Evolutionary conservation across 2,113 vertebrate genomes (phyloP), one percentile per base, ranked within the genome.

Genomic region (Centropus unirufus): DNA sequence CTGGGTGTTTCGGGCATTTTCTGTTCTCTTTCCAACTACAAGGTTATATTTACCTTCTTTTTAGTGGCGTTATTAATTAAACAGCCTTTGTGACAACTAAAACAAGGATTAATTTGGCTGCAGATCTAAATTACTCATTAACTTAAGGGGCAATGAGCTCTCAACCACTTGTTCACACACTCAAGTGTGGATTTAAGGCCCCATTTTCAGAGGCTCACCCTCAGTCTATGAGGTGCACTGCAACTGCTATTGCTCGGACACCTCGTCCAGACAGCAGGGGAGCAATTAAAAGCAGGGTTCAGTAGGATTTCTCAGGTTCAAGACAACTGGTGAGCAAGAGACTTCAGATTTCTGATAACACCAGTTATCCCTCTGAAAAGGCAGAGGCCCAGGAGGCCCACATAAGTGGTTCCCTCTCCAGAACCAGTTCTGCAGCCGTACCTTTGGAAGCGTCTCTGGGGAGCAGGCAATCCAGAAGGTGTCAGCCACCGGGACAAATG

Each of bases 361-460:
- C 6, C 4, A 21, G 5, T 14, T 15, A 54, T 9, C 7, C 2
- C 15, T 19, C 7, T 7, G 14, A 32, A 36, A 66, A 83, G 14
- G 4, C 12, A 73, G 29, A 75, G 44, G 12, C 12, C 15, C n/a
- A 52, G 8, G 14, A 42, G 64, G 3, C 9, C 5, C 30, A 5
- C 10, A 2, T 0, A 5, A n/a, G 3, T 2, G 17, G 5, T 9
- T 51, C n/a, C 39, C 44, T 72, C 9, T 39, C 8, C 14, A 34
- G 16, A 67, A 12, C 13, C 23, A 8, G 12, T 5, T 10, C 4
- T 4, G 5, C 2, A 52, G 15, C 27, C 21, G 5, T 68, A 44
- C 67, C 62, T 83, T 18, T 1, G 22, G 39, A 55, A 1, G 4
- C 0, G 0, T 14, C 1, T 0, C 7, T 1, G 19, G 7, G 26